Conservation (phyloP, 2,888 invertebrate species). For the Rhingia campestris region DNA sequence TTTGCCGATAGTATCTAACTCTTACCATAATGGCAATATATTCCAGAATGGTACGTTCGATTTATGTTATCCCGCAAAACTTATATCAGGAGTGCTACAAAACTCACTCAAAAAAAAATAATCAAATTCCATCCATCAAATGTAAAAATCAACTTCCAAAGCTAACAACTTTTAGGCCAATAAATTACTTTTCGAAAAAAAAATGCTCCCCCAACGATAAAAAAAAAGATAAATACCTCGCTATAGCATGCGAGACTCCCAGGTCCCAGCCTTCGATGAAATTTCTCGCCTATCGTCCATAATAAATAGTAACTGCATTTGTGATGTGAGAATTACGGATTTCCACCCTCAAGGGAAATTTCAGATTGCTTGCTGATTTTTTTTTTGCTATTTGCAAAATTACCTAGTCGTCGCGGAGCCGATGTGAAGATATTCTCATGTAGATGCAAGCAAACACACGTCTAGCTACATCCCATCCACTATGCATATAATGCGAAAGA, state of each 20-base stretch:
- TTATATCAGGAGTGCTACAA: background rate
- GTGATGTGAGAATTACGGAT: constrained; percentile 57
- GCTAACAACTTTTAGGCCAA: constrained; percentile 38
- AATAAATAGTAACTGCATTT: constrained; percentile 56
- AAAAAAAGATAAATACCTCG: constrained; percentile 14
- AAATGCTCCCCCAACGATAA: background rate
- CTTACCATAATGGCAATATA: no score
- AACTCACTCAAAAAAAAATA: background rate
- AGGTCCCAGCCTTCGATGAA: constrained; percentile 6
- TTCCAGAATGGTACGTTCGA: no score
- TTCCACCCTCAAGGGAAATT: constrained; percentile 65
- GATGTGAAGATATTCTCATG: constrained; percentile 48
- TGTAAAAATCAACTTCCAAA: constrained; percentile 18
- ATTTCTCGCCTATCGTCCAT: constrained; percentile 15
- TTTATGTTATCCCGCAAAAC: no score
- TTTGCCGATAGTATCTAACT: no score
- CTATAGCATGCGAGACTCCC: constrained; percentile 26
- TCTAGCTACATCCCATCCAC: background rate
- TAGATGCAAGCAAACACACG: constrained; percentile 6
- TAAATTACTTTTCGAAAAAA: constrained; percentile 16
- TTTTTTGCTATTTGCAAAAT: constrained; percentile 16
- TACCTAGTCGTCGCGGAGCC: constrained; percentile 21
- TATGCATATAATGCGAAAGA: background rate
- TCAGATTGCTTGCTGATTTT: constrained; percentile 45
- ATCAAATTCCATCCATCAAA: constrained; percentile 2